Evolutionary conservation across 2,113 vertebrate genomes (phyloP).

Genomic region (Pristiophorus japonicus): DNA sequence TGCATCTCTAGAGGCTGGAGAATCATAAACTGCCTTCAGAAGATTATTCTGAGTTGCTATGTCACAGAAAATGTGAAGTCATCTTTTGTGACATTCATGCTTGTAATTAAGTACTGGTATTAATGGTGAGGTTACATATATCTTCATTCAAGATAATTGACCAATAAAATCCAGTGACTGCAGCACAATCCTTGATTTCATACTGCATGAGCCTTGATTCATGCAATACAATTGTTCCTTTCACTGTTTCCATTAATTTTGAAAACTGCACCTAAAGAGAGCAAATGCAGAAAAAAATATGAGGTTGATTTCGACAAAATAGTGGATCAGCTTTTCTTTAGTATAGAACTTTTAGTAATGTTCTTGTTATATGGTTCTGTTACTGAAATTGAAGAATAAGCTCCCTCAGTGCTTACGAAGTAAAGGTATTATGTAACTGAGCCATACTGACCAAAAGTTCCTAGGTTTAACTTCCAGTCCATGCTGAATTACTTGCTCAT

Average conservation of each 20-base stretch:
- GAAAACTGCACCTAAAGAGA: not conserved
- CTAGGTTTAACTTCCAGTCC: too few species aligned
- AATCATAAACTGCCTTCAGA: not conserved
- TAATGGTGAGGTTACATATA: not conserved
- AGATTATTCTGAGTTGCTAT: not conserved
- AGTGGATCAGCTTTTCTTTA: not conserved
- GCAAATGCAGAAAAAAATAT: not conserved
- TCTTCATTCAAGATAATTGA: not conserved
- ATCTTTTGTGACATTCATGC: not conserved
- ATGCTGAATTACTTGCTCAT: too few species aligned
- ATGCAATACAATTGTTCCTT: too few species aligned
- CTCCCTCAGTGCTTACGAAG: not conserved
- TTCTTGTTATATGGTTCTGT: not conserved
- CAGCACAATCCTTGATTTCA: not conserved
- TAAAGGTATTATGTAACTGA: not conserved
- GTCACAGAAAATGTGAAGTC: not conserved
- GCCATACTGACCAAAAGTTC: too few species aligned
- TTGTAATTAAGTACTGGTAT: not conserved
- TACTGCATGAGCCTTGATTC: not conserved
- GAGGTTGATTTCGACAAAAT: not conserved
- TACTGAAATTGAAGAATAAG: not conserved
- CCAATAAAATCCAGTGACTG: not conserved
- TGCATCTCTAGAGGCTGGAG: not conserved
- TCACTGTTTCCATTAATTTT: not conserved
- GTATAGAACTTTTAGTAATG: not conserved